These are phyloP conservation scores for Thysanoteuthis rhombus DNA, from an alignment of 2,888 invertebrate species.

Conservation along the genomic window DNA sequence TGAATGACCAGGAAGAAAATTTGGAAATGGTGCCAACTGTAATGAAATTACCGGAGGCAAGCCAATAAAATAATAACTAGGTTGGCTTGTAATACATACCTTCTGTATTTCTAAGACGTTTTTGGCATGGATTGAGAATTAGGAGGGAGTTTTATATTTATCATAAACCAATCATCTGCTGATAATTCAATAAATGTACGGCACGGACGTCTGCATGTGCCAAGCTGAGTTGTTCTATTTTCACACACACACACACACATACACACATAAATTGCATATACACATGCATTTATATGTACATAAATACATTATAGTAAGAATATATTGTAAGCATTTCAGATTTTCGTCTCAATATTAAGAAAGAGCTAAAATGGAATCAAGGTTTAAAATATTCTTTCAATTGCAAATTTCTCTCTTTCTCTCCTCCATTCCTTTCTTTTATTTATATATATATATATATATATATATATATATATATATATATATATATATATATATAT, in stretches of 20 bases:
- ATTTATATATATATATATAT: neutral
- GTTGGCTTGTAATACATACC: conserved; percentile 12
- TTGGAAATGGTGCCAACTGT: neutral
- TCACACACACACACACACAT: neutral
- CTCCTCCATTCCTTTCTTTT: too few relatives aligned
- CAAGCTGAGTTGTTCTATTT: neutral
- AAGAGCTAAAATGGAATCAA: too few relatives aligned
- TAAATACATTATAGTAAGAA: too few relatives aligned
- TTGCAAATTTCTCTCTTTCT: too few relatives aligned
- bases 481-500: neutral
- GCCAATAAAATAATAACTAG: neutral
- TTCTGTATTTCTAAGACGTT: neutral
- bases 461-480: neutral
- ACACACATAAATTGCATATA: neutral
- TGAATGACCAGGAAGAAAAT: neutral
- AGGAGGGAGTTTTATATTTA: neutral
- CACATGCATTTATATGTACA: neutral
- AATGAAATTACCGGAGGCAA: neutral
- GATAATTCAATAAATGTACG: neutral
- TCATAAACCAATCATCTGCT: neutral
- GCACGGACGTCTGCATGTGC: too few relatives aligned
- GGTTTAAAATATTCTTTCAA: neutral
- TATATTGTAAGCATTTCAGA: too few relatives aligned
- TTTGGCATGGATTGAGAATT: neutral
- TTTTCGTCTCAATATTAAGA: too few relatives aligned